Evolutionary conservation across 2,888 invertebrate genomes (phyloP).

Genomic region (Shargacucullia verbasci): DNA sequence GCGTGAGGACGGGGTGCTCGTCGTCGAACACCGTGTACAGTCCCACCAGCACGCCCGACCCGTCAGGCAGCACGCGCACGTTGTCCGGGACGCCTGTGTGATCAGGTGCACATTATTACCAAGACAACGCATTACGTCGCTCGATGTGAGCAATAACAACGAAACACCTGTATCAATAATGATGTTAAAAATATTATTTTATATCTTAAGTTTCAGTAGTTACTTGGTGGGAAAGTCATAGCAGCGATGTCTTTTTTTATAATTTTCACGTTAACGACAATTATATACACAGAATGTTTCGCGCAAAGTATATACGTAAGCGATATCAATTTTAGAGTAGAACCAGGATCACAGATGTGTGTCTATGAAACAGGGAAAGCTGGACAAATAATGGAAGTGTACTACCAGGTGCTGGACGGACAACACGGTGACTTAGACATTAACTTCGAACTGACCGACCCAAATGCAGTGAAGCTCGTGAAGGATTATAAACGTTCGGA

Average conservation of each 20-base stretch:
- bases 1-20: conserved; percentile 87
- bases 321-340: conserved; percentile 78
- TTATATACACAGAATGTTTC: conserved; percentile 49
- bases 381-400: conserved; percentile 79
- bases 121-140: background rate
- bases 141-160: background rate
- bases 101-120: conserved; percentile 18
- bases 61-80: conserved; percentile 85
- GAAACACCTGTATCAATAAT: conserved; percentile 57
- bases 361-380: conserved; percentile 76
- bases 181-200: conserved; percentile 8
- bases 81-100: conserved; percentile 91
- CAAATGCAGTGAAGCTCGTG: conserved; percentile 89
- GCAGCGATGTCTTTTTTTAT: conserved; percentile 31
- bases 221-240: conserved; percentile 1
- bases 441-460: conserved; percentile 92
- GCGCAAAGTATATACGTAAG: conserved; percentile 69
- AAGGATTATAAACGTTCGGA: conserved; percentile 92
- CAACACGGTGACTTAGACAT: conserved; percentile 95
- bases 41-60: conserved; percentile 91
- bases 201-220: conserved; percentile 14
- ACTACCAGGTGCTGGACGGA: conserved; percentile 92
- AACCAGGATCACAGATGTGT: conserved; percentile 76
- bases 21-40: conserved; percentile 88
- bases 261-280: conserved; percentile 31